A percentile compares a stretch with the other conserved stretches of the same genome.
Conservation (phyloP, 2,113 vertebrate species). For the Aviceda subcristata region DNA sequence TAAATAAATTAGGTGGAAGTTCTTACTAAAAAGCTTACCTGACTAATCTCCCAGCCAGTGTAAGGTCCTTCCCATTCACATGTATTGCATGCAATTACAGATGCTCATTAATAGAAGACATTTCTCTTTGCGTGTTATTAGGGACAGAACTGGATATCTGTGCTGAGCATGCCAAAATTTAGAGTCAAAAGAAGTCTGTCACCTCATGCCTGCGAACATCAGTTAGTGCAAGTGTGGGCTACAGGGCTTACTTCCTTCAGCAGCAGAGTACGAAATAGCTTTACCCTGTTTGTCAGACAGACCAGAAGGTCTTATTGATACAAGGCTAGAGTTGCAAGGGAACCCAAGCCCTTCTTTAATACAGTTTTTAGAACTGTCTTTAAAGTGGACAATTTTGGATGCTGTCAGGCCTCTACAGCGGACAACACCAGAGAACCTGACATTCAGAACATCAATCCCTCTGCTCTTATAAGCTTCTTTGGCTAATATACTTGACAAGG, state of each 20-base stretch:
- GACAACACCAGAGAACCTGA: neutral
- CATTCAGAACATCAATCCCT: neutral
- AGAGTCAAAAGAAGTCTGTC: neutral
- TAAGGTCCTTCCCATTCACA: neutral
- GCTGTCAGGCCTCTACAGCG: neutral
- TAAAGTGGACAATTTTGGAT: neutral
- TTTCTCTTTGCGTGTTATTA: neutral
- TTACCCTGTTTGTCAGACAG: neutral
- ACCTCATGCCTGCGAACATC: neutral
- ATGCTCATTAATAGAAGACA: neutral
- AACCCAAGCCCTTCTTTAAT: neutral
- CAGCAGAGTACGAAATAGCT: neutral
- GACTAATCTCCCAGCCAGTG: neutral
- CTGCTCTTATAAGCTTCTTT: neutral
- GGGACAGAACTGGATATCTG: neutral
- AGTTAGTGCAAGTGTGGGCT: neutral
- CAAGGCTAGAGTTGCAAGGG: neutral
- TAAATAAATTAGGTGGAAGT: constrained; percentile 7
- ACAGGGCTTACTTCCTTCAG: neutral
- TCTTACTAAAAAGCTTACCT: constrained; percentile 34
- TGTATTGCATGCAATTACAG: neutral
- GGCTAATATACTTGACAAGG: neutral
- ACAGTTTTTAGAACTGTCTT: neutral
- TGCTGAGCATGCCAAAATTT: neutral
- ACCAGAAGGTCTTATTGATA: neutral